These are phyloP conservation scores for Ligdia adustata DNA, from an alignment of 2,888 invertebrate species.

Conservation along the genomic window DNA sequence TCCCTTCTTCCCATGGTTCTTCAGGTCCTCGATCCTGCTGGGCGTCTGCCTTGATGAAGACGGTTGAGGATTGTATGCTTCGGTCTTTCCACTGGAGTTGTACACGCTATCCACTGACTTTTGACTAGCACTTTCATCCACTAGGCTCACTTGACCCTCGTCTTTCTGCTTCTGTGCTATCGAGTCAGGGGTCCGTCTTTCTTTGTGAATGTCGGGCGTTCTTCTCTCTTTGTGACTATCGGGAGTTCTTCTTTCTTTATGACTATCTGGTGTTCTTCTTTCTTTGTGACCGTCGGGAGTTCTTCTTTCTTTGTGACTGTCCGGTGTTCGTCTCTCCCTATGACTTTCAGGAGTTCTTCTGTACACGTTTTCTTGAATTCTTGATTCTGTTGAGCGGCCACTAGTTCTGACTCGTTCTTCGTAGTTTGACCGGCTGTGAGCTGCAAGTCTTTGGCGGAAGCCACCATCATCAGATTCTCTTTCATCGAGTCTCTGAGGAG, in stretches of 20 bases:
- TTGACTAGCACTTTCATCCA: slow-evolving; percentile 74
- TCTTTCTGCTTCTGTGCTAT: slow-evolving; percentile 27
- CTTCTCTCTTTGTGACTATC: slow-evolving; percentile 58
- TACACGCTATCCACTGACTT: slow-evolving; percentile 84
- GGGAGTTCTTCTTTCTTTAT: slow-evolving; percentile 63
- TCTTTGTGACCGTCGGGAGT: slow-evolving; percentile 55
- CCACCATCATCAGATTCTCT: slow-evolving; percentile 86
- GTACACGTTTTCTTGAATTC: slow-evolving; percentile 62
- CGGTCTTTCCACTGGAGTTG: slow-evolving; percentile 78
- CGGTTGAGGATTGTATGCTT: slow-evolving; percentile 70
- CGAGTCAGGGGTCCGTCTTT: slow-evolving; percentile 61
- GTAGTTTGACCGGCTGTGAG: slow-evolving; percentile 68
- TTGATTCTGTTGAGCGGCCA: slow-evolving; percentile 70
- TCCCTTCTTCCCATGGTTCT: slow-evolving; percentile 73
- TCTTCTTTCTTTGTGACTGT: slow-evolving; percentile 61
- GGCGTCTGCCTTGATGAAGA: slow-evolving; percentile 78
- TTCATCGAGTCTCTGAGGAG: slow-evolving; percentile 67
- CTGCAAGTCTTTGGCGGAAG: slow-evolving; percentile 75
- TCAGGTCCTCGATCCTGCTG: slow-evolving; percentile 77
- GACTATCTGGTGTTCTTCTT: slow-evolving; percentile 64
- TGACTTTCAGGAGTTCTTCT: slow-evolving; percentile 70
- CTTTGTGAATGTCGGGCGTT: slow-evolving; percentile 65
- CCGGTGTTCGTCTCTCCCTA: slow-evolving; percentile 61
- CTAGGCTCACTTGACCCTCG: slow-evolving; percentile 50
- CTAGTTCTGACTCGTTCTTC: slow-evolving; percentile 77